These are phyloP conservation scores for Petrolisthes manimaculis DNA, from an alignment of 2,888 invertebrate species.

Conservation along the genomic window DNA sequence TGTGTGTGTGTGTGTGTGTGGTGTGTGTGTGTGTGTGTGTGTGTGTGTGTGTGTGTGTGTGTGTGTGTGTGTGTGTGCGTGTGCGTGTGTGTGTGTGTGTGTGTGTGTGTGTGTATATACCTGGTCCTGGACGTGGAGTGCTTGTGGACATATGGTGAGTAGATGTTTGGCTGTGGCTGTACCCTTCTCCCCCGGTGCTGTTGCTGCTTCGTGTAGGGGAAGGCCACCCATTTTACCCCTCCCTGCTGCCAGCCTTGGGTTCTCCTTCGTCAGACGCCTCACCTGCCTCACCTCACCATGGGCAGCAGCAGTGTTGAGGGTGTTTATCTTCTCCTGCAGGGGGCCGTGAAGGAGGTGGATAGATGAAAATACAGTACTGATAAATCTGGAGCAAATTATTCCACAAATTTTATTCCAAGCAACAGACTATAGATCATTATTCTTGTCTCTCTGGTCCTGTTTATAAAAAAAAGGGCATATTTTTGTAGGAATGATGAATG, in stretches of 20 bases:
- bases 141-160: conserved; percentile 70
- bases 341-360: background rate
- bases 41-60: no score
- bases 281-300: conserved; percentile 70
- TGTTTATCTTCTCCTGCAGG: conserved; percentile 69
- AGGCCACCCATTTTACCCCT: conserved; percentile 83
- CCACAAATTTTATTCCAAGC: no score
- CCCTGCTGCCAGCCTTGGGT: conserved; percentile 80
- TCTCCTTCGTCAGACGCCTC: conserved; percentile 68
- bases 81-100: background rate
- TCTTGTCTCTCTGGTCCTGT: background rate
- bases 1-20: no score
- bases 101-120: conserved; percentile 66
- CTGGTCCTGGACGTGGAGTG: conserved; percentile 70
- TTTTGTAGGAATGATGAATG: background rate
- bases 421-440: background rate
- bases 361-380: no score
- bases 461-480: background rate
- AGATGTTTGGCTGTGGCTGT: conserved; percentile 81
- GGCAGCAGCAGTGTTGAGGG: conserved; percentile 70
- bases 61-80: no score
- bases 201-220: conserved; percentile 87
- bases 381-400: no score
- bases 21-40: no score
- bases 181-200: conserved; percentile 86